Base-by-base conservation (phyloP, 2,888 invertebrate species). In the Nomada hirtipes region DNA sequence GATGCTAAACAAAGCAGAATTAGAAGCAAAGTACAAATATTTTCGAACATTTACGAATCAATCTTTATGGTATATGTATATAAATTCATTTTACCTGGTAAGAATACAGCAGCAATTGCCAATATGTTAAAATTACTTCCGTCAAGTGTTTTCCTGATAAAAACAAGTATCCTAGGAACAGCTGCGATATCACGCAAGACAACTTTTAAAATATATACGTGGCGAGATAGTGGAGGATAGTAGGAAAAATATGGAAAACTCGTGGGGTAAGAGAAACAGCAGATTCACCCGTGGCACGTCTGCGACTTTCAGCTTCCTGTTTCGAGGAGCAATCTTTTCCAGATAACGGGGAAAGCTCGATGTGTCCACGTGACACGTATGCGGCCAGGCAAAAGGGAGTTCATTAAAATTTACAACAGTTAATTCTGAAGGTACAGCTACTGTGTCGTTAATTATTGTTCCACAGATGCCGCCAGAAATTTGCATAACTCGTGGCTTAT, bases 371-470 rank as follows among this genome's bases (percentile, higher is more conserved):
- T 60, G 67, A 36, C 36, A 36, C 83, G 44, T 50, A 18, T 10
- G 57, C 55, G 47, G 44, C 26, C 77, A 42, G 44, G 74, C 42
- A 26, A 60, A 76, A 76, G 76, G 67, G 75, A 23, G 69, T 73
- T 79, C 82, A 81, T 87, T 74, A 79, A 88, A 89, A 88, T 90
- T 87, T 89, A 87, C 79, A 82, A 80, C 63, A 78, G 64, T 87
- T 83, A 86, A 88, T 89, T 90, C 86, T 80, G 80, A 87, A 89
- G 83, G 88, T 86, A 76, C 70, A 44, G 72, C 77, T 57, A 71
- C 70, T 36, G 61, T 63, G 52, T 23, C 57, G 82, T 83, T 87
- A 86, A 88, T 90, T 86, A 84, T 87, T 86, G 84, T 85, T 77
- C 76, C 74, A 63, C 76, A 76, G 55, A 75, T 59, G 42, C 52